Conservation (phyloP, 1,140 invertebrate genomes). For the Thaumatotibia leucotreta region DNA sequence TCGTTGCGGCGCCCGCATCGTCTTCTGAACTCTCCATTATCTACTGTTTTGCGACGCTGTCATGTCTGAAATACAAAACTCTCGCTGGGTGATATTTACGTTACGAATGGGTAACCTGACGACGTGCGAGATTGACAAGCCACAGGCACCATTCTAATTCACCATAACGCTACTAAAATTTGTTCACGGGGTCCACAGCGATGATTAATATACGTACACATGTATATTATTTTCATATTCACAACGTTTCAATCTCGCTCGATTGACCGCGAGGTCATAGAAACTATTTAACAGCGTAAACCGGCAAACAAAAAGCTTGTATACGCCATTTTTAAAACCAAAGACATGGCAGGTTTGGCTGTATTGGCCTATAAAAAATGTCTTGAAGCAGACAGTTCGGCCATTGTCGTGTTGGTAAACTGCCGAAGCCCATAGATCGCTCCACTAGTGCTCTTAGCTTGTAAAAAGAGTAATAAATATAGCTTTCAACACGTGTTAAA, state of each 20-base stretch:
- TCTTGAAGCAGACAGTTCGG: constrained; percentile 71
- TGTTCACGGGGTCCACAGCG: constrained; percentile 66
- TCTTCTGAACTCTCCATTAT: constrained; percentile 77
- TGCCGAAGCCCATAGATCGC: constrained; percentile 74
- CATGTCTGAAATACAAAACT: constrained; percentile 75
- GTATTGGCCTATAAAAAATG: constrained; percentile 76
- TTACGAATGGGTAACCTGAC: constrained; percentile 73
- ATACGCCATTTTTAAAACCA: constrained; percentile 78
- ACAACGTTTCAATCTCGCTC: constrained; percentile 62
- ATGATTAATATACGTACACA: constrained; percentile 73
- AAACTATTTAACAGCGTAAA: constrained; percentile 73
- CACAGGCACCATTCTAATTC: constrained; percentile 76
- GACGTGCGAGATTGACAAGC: constrained; percentile 74
- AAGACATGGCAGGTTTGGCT: constrained; percentile 76
- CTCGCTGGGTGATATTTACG: constrained; percentile 72
- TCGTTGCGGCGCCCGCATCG: constrained; percentile 73
- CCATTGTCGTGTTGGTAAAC: constrained; percentile 77
- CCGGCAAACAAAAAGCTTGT: constrained; percentile 78
- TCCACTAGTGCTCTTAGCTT: constrained; percentile 73
- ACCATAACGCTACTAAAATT: constrained; percentile 73
- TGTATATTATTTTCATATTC: constrained; percentile 77
- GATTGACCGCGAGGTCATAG: constrained; percentile 58
- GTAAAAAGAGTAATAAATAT: constrained; percentile 75
- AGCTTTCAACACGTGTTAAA: constrained; percentile 69
- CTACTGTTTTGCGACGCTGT: constrained; percentile 73